phyloP scores from a whole-genome alignment of 1,140 invertebrate species.

The Drosophila burlai region DNA sequence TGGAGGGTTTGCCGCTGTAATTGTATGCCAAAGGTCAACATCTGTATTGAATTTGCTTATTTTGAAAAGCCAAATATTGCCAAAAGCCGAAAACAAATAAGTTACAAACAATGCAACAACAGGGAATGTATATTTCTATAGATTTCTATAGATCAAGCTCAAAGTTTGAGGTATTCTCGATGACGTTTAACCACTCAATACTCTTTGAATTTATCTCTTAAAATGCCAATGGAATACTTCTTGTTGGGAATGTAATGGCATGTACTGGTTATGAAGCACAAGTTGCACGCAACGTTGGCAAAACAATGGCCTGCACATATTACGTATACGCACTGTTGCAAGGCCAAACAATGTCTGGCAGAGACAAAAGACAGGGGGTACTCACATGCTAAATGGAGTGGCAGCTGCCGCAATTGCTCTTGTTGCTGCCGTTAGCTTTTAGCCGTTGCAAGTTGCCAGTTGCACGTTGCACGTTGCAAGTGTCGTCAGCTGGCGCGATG shows the following conservation, averaged over 20 bases:
- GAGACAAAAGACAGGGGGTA: constrained; percentile 27
- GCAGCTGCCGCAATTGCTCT: constrained; percentile 51
- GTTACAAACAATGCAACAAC: constrained; percentile 2
- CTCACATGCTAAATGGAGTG: constrained; percentile 31
- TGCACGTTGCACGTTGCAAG: constrained; percentile 28
- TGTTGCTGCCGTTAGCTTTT: constrained; percentile 21
- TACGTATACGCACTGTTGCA: constrained; percentile 69
- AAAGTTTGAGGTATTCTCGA: not conserved
- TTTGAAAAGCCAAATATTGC: constrained; percentile 29
- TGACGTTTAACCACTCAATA: constrained; percentile 1
- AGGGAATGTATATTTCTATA: not conserved
- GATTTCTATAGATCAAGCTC: not conserved
- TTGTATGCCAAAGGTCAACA: constrained; percentile 76
- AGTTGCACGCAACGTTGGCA: constrained; percentile 41
- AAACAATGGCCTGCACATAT: constrained; percentile 31
- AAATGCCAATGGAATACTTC: not conserved
- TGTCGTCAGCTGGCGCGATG: constrained; percentile 41
- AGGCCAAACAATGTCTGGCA: constrained; percentile 43
- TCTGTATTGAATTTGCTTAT: constrained; percentile 49
- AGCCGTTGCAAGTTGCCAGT: constrained; percentile 7
- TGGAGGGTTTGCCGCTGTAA: constrained; percentile 41
- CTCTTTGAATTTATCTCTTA: not conserved
- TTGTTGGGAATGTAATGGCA: constrained; percentile 12
- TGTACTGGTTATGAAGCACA: constrained; percentile 20
- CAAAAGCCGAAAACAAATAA: constrained; percentile 12